phyloP scores from a whole-genome alignment of 2,888 invertebrate genomes.

The Podotricha telesiphe region DNA sequence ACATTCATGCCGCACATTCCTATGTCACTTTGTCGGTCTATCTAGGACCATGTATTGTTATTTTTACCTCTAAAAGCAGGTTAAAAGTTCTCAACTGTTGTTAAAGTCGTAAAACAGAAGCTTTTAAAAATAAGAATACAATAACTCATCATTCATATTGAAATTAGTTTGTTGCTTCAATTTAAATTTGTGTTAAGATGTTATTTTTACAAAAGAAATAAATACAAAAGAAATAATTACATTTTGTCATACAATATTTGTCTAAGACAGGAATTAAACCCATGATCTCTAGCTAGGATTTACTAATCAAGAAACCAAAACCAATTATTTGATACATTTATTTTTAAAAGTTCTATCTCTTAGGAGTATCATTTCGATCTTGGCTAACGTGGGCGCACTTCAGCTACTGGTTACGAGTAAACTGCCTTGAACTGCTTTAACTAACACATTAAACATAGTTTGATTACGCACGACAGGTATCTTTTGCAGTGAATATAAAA shows the following conservation, averaged over 20 bases:
- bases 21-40: constrained; percentile 40
- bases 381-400: constrained; percentile 18
- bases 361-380: constrained; percentile 11
- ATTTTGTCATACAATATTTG: background rate
- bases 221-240: no score
- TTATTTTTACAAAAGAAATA: background rate
- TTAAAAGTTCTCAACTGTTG: background rate
- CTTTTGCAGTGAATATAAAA: background rate
- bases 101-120: constrained; percentile 15
- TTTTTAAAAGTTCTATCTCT: background rate
- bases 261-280: background rate
- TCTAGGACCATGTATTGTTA: constrained; percentile 33
- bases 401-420: constrained; percentile 35
- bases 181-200: background rate
- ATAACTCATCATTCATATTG: constrained; percentile 20
- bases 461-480: constrained; percentile 5
- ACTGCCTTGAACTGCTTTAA: constrained; percentile 36
- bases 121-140: constrained; percentile 18
- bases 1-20: constrained; percentile 44
- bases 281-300: background rate
- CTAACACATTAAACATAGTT: constrained; percentile 16
- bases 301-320: background rate
- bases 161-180: constrained; percentile 10
- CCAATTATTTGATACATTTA: background rate
- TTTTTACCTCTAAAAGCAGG: constrained; percentile 16